These are phyloP conservation scores for Brachionichthys hirsutus DNA, from an alignment of 2,113 vertebrate species.

Conservation along the genomic window DNA sequence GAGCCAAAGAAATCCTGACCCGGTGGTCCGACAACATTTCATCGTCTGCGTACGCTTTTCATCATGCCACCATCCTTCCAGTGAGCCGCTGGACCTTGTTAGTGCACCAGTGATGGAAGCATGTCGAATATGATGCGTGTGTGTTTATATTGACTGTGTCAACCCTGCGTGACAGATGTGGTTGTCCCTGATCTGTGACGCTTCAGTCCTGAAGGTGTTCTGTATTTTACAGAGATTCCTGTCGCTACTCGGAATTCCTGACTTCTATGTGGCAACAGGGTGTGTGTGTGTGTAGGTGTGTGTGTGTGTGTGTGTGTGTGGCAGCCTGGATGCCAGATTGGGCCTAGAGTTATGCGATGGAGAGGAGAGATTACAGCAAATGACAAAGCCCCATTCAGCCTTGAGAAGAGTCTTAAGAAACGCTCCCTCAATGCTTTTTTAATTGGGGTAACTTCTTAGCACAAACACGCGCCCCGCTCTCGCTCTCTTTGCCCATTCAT, in stretches of 20 bases:
- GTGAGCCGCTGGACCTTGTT: too few species aligned
- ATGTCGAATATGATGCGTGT: too few species aligned
- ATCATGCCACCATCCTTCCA: neutral
- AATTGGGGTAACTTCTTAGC: constrained; percentile 56
- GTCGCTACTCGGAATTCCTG: constrained; percentile 55
- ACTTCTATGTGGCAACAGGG: constrained; percentile 23
- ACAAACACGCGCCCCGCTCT: constrained; percentile 13
- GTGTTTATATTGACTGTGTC: too few species aligned
- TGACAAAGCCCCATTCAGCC: constrained; percentile 72
- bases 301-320: constrained; percentile 25
- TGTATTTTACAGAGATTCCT: constrained; percentile 38
- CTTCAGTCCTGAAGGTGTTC: constrained; percentile 11
- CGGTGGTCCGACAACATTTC: neutral
- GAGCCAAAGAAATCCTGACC: neutral
- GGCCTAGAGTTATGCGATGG: constrained; percentile 65
- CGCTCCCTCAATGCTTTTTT: constrained; percentile 67
- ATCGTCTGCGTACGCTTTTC: neutral
- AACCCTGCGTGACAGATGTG: neutral
- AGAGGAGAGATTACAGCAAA: constrained; percentile 69
- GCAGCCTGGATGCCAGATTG: constrained; percentile 59
- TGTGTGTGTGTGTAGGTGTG: constrained; percentile 39
- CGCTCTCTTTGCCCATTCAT: constrained; percentile 29
- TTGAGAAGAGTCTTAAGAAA: constrained; percentile 62
- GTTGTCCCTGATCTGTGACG: constrained; percentile 13
- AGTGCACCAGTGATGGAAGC: too few species aligned